Evolutionary conservation across 2,113 vertebrate species (phyloP), one percentile per base, ranked within the genome.

Genomic region (Crotalus horridus): DNA sequence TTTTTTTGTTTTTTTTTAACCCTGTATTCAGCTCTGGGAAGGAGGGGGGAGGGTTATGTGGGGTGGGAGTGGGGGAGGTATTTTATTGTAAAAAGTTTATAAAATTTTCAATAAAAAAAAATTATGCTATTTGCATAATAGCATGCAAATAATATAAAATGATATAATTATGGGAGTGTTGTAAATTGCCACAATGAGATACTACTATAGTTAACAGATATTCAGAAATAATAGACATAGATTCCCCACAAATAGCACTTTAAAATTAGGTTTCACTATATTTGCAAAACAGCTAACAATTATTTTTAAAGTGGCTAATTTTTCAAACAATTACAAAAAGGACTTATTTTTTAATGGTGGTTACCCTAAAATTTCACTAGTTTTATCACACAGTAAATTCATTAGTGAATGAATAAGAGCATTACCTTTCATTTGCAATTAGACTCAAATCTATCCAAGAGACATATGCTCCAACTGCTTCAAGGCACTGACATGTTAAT

Each of bases 371-470:
- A 58, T 59, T 85, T 39, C 58, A 39, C 29, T 54, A 53, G 46
- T 89, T 43, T 24, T 29, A 48, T 64, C 24, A 51, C 55, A 43
- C 21, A 43, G 10, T 17, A 8, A 54, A 33, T 53, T 56, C 24
- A 89, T 21, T 48, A 85, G 48, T n/a, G 15, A 17, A 69, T 21
- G 15, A 81, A 81, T 94, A 91, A 94, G 54, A 91, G 15, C 0
- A 53, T 92, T 95, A 99, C 99, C 99, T 98, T 97, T 99, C 99
- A 95, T 99, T 99, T 96, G 99, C 99, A 94, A 99, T 99, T 94
- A 99, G 98, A 97, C 98, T 99, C 95, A 99, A 98, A 97, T 99
- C 99, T 96, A 99, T 99, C 99, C 99, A 99, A 93, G 99, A 99
- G 94, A 99, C 99, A 69, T 98, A 99, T 56, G 99, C 98, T 58